Conservation (phyloP, 2,113 vertebrate species). For the Sciurus niger region DNA sequence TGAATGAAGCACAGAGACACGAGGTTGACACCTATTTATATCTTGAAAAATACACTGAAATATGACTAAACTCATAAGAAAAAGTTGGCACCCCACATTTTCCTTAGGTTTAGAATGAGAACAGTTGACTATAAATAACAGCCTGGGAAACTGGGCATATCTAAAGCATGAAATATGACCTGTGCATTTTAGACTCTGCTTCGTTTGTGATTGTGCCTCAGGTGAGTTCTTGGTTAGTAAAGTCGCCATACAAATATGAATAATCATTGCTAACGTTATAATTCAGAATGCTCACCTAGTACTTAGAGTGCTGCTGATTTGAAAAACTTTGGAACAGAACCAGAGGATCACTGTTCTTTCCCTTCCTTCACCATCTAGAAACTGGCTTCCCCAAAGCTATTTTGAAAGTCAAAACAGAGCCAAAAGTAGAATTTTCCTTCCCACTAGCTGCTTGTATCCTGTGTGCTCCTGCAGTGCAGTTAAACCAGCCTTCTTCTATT, state of each 20-base stretch:
- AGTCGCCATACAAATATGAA: neutral
- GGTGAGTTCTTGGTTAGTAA: neutral
- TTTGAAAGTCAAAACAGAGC: neutral
- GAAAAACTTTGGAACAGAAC: constrained; percentile 29
- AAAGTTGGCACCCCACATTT: neutral
- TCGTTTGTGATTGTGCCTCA: neutral
- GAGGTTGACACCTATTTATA: neutral
- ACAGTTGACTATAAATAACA: neutral
- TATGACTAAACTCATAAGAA: neutral
- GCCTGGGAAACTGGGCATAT: neutral
- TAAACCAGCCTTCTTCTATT: no score
- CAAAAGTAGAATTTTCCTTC: neutral
- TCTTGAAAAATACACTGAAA: neutral
- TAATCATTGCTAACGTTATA: neutral
- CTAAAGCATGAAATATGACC: neutral
- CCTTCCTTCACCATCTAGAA: neutral
- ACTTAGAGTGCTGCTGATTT: neutral
- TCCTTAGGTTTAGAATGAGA: neutral
- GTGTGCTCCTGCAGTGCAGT: neutral
- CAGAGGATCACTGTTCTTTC: constrained; percentile 11
- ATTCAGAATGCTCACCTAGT: neutral
- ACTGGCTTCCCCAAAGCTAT: constrained; percentile 4
- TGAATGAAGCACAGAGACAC: constrained; percentile 1
- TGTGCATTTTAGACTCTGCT: neutral
- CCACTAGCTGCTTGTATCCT: neutral